phyloP scores from a whole-genome alignment of 2,113 vertebrate species.

The Aythya baeri region DNA sequence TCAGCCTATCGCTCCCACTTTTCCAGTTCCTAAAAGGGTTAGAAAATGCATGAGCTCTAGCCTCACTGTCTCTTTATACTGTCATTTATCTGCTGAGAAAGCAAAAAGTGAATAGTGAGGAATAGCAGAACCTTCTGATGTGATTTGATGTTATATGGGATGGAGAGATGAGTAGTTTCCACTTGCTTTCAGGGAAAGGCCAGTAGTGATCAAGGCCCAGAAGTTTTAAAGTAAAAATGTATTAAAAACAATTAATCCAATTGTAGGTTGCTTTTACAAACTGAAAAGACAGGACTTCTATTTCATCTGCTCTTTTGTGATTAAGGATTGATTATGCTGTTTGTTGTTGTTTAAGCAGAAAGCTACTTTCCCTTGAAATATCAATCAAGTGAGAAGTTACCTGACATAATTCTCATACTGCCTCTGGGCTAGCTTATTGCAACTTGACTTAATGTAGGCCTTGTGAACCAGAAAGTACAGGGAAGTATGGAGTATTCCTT shows the following conservation, averaged over 20 bases:
- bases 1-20: rapidly evolving
- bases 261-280: not conserved
- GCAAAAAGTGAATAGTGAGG: not conserved
- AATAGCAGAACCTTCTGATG: not conserved
- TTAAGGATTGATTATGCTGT: not conserved
- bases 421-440: not conserved
- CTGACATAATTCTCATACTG: not conserved
- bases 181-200: not conserved
- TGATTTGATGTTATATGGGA: not conserved
- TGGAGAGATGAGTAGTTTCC: not conserved
- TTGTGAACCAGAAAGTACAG: not conserved
- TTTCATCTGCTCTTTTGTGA: not conserved
- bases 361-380: not conserved
- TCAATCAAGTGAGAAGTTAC: not conserved
- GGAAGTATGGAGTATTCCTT: not conserved
- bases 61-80: not conserved
- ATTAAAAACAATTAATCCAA: not conserved
- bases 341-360: not conserved
- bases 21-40: not conserved
- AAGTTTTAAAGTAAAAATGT: not conserved
- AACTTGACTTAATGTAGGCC: not conserved
- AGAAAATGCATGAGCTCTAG: not conserved
- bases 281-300: not conserved
- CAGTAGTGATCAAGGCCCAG: not conserved
- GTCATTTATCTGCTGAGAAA: not conserved